Conservation (phyloP, 2,888 invertebrate genomes). For the Trichogramma dendrolimi region DNA sequence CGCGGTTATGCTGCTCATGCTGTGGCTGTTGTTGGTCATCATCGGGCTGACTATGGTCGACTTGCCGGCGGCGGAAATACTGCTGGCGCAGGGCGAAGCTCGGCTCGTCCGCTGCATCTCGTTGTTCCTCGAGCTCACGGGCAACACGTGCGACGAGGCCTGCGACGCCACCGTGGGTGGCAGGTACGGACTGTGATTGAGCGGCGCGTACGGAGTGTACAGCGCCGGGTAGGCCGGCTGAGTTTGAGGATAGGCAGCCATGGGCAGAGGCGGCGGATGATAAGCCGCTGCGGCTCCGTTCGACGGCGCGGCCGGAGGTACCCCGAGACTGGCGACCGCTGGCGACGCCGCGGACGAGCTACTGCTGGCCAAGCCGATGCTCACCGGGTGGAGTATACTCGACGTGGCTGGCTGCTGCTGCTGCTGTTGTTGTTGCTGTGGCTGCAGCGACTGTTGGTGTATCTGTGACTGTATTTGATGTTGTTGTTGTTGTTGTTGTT, state of each 20-base stretch:
- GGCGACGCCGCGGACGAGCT: conserved; percentile 43
- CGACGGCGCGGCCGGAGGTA: conserved; percentile 58
- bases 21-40: conserved; percentile 37
- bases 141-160: conserved; percentile 62
- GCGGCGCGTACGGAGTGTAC: conserved; percentile 74
- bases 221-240: conserved; percentile 62
- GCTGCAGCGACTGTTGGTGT: conserved; percentile 36
- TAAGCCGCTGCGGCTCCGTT: conserved; percentile 50
- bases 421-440: conserved; percentile 51
- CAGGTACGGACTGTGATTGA: conserved; percentile 71
- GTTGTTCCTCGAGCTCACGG: conserved; percentile 51
- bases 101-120: conserved; percentile 46
- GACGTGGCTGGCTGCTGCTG: conserved; percentile 61
- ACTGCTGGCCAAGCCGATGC: conserved; percentile 33
- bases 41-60: conserved; percentile 41
- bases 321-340: conserved; percentile 57
- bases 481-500: conserved; percentile 45
- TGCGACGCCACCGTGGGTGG: conserved; percentile 60
- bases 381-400: conserved; percentile 32
- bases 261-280: conserved; percentile 47
- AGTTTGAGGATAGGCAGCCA: conserved; percentile 50
- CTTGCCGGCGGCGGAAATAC: conserved; percentile 36
- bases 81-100: conserved; percentile 48
- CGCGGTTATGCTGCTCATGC: conserved; percentile 33
- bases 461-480: conserved; percentile 41